Evolutionary conservation across 2,797 vertebrate species (phyloP), one percentile per base, ranked within the genome.

Genomic region (Esox lucius): DNA sequence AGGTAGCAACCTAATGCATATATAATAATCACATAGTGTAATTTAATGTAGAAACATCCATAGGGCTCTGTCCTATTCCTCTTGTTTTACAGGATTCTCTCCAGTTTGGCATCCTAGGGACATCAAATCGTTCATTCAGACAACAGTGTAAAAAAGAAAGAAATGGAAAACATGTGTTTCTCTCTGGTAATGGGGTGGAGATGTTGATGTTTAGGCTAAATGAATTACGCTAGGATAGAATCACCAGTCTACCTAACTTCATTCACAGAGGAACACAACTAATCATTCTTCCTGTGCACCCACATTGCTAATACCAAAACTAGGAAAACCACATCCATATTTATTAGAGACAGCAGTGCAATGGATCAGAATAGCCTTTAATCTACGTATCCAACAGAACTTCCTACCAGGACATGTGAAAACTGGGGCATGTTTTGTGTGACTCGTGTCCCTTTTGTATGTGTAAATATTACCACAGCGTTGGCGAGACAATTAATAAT

Each of bases 401-500:
- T 24, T 61, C 56, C 56, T 24, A 65, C 12, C 72, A 33, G 35
- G 26, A 84, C 82, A 71, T 80, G 31, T 77, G 16, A 77, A 35
- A 77, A 81, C 87, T 71, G 77, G 71, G 35, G 70, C 67, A 81
- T 79, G 83, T 48, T 78, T 31, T 31, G 28, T 31, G 28, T 31
- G 28, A 31, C 28, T 78, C 72, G 83, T 31, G 66, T 80, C 75
- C 76, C 78, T 78, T 80, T 85, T 83, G 89, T 82, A 3, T 5
- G 4, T 61, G 56, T 13, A 13, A n/a, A 87, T 86, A 77, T 77
- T 70, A 51, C 82, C 76, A 81, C 78, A 85, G 85, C 85, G 86
- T 85, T 83, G 83, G 86, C 86, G 83, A 79, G 85, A 74, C 70
- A 81, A 91, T 94, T 91, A 94, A 94, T 94, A 93, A 95, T 46